phyloP scores from a whole-genome alignment of 2,113 vertebrate species.

The Salminus brasiliensis region DNA sequence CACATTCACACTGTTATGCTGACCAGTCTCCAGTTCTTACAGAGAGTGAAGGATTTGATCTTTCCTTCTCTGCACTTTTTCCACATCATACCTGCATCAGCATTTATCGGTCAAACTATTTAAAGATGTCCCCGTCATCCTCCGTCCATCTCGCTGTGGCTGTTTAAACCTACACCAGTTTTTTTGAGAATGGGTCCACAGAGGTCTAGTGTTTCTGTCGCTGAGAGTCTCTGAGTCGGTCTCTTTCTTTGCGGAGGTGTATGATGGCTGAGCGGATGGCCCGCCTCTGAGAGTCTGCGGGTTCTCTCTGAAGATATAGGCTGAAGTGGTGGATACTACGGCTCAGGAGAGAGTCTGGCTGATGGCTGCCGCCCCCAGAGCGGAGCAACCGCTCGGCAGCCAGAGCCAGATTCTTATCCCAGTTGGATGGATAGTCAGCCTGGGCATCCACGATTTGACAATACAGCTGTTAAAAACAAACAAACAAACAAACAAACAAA shows the following conservation, averaged over 20 bases:
- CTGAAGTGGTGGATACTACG: constrained; percentile 84
- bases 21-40: too few species aligned
- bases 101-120: neutral
- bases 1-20: neutral
- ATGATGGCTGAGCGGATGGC: constrained; percentile 82
- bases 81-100: neutral
- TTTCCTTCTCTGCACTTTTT: neutral
- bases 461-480: constrained; percentile 79
- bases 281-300: constrained; percentile 79
- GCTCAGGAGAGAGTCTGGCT: constrained; percentile 80
- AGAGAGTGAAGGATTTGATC: neutral
- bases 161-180: neutral
- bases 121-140: neutral
- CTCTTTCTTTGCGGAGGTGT: constrained; percentile 83
- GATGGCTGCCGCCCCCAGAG: constrained; percentile 63
- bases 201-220: constrained; percentile 22
- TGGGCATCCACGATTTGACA: constrained; percentile 84
- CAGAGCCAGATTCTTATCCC: constrained; percentile 97
- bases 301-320: constrained; percentile 82
- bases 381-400: constrained; percentile 90
- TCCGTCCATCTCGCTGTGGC: neutral
- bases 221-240: constrained; percentile 53
- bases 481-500: neutral
- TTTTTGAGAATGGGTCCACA: neutral
- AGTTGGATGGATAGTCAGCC: constrained; percentile 87